These are phyloP conservation scores for Pangasius macronema DNA, from an alignment of 2,797 vertebrate genomes.

Conservation along the genomic window DNA sequence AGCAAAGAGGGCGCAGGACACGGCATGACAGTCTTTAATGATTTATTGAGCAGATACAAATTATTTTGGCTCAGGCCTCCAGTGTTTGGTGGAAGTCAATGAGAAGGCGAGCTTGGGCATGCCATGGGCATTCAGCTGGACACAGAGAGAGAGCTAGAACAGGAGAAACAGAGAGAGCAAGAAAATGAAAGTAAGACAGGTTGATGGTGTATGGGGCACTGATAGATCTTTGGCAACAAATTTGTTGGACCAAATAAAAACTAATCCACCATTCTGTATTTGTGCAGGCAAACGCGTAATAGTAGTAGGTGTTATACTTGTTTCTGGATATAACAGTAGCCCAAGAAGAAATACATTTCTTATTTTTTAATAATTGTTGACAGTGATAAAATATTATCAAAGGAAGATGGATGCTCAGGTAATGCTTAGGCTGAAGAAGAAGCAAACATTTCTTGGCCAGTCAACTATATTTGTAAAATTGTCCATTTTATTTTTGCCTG, in stretches of 20 bases:
- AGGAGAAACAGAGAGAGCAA: conserved; percentile 17
- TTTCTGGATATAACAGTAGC: not conserved
- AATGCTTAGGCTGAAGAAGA: not conserved
- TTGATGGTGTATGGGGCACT: conserved; percentile 28
- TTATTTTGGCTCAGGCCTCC: conserved; percentile 80
- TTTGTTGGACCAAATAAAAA: not conserved
- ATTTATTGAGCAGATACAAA: conserved; percentile 86
- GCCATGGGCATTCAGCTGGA: conserved; percentile 66
- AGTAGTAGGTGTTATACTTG: not conserved
- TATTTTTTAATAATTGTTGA: not conserved
- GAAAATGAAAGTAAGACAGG: conserved; percentile 24
- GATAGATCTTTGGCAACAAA: conserved; percentile 20
- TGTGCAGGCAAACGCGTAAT: not conserved
- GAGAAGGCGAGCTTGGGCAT: conserved; percentile 70
- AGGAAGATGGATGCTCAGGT: not conserved
- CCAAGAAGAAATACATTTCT: not conserved
- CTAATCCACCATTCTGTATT: not conserved
- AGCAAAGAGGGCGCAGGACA: conserved; percentile 67
- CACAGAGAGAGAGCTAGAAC: conserved; percentile 60
- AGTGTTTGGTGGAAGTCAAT: conserved; percentile 72
- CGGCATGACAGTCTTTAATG: conserved; percentile 78
- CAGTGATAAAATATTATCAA: not conserved
- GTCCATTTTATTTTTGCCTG: not conserved
- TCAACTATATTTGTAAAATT: not conserved
- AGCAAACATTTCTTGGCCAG: not conserved